Evolutionary conservation across 53 echinoderm and acorn worm genomes (phyloP), one percentile per base, ranked within the genome.

Genomic region (Astropecten irregularis): DNA sequence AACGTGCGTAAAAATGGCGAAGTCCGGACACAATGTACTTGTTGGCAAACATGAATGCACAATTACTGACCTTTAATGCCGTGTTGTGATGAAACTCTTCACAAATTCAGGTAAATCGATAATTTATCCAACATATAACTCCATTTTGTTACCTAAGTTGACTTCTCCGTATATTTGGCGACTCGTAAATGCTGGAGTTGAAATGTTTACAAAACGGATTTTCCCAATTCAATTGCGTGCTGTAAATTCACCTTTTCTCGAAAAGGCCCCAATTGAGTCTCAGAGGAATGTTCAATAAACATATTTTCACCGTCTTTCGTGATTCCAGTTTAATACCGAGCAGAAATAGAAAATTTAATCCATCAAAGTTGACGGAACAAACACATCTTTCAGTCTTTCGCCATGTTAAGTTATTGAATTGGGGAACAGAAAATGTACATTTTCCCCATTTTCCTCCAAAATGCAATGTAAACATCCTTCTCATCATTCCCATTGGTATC

Each of bases 1-100:
- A 76, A 68, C 68, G 42, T 58, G 59, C 74, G 29, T 73, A 69
- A 89, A 89, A 89, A 89, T 89, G 90, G 90, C 85, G 79, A 79
- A 77, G 53, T 38, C 67, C 51, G 62, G 77, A 32, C 57, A 49
- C 90, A 46, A 81, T 89, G 90, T 89, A 85, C 85, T 89, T 77
- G 69, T 85, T 85, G 42, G 49, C 70, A 56, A 18, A 25, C 22
- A 35, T 8, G 51, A 74, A 56, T 74, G 74, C 74, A 35, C 22
- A 25, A 54, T 56, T 54, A 37, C 38, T 56, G 22, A n/a, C 23
- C 54, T n/a, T 74, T 74, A 34, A 39, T 19, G 39, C 21, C 18
- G 38, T 23, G 36, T 25, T 54, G 26, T 21, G 57, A 6, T 57
- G 11, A 9, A 40, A 56, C 15, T 37, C 57, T 74, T 53, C 74